Base-by-base conservation (phyloP, 2,797 vertebrate species). In the Schizopygopsis malacanthus region DNA sequence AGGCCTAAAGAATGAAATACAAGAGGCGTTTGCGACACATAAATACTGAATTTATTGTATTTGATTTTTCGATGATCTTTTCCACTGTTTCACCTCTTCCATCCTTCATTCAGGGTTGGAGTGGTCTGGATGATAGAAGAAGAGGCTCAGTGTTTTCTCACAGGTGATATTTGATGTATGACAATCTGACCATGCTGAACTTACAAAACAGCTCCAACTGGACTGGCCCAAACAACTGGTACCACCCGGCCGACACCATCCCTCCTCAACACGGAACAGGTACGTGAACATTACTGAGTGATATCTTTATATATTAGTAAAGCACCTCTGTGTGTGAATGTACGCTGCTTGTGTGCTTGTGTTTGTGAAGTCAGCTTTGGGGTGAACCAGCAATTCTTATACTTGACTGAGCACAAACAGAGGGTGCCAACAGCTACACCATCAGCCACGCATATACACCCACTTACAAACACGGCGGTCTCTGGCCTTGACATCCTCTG, bases 111-210 rank as follows among this genome's bases (percentile, higher is more conserved):
- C 13, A 85, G 67, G 41, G 20, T 73, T 47, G 77, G 43, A 85
- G 84, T 33, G 54, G 50, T 80, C 59, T 77, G 84, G 71, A 84
- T 78, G 43, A 78, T 59, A 73, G 78, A 77, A 41, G 79, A 18
- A 78, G 63, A 86, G 54, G 79, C 47, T 59, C 45, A 15, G 67
- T 81, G 50, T 52, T 72, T 78, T 78, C 50, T 78, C 41, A 50
- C 43, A 81, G 39, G 73, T 82, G 81, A 86, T 20, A 73, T 89
- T 92, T 92, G 71, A 92, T 91, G 91, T 91, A 92, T 86, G 90
- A 93, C 63, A 92, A 93, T 82, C 88, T 91, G 86, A 91, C 86
- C 86, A 94, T 94, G 94, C 85, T 94, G 86, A 94, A 94, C 84
- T 90, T 94, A 82, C 93, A 94, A 88, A 93, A 89, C 79, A 71